A percentile compares a stretch with the other conserved stretches of the same genome.
These are phyloP conservation scores for Ceramica pisi DNA, from an alignment of 2,888 invertebrate species.

Conservation along the genomic window DNA sequence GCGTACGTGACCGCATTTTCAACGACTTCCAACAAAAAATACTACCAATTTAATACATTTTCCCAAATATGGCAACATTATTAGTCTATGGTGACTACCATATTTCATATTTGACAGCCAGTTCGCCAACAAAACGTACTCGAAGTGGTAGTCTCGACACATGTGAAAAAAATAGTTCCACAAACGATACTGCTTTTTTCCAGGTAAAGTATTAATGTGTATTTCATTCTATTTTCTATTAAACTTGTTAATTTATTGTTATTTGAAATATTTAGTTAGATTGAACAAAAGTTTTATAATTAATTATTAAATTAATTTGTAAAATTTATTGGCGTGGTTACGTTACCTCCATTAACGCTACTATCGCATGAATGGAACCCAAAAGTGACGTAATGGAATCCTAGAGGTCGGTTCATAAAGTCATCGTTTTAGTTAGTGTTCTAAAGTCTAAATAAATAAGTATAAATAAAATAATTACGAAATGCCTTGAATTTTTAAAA, in stretches of 20 bases:
- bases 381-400: constrained; percentile 8
- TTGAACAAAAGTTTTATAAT: no score
- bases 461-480: no score
- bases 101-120: constrained; percentile 4
- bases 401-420: neutral
- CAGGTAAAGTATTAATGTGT: neutral
- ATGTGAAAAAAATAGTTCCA: constrained; percentile 12
- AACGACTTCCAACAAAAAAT: neutral
- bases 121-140: constrained; percentile 8
- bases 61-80: constrained; percentile 1
- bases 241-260: no score
- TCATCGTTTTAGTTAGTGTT: no score
- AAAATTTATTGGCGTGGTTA: no score
- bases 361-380: neutral
- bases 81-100: no score
- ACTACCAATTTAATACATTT: constrained; percentile 10
- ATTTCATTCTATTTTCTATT: neutral
- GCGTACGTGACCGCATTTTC: no score
- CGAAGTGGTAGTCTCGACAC: constrained; percentile 4
- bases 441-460: no score
- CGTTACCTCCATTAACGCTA: no score
- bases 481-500: no score
- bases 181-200: neutral
- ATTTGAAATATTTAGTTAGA: no score
- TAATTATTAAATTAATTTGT: no score